Conservation (phyloP, 2,797 vertebrate genomes). For the Melanotaenia boesemani region DNA sequence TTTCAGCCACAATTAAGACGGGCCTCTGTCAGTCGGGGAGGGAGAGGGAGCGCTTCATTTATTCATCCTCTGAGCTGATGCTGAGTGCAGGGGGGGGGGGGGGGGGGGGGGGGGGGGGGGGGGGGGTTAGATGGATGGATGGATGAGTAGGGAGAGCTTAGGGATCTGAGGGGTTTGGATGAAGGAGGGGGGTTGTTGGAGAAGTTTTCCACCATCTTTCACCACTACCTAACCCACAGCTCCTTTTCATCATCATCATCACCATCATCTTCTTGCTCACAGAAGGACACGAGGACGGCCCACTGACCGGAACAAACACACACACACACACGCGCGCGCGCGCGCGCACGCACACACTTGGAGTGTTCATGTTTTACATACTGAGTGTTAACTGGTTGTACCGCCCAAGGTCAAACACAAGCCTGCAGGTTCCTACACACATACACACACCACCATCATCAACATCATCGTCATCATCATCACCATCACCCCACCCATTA, state of each 20-base stretch:
- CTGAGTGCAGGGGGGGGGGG: conserved; percentile 79
- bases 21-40: conserved; percentile 83
- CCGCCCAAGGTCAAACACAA: conserved; percentile 66
- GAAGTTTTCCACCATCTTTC: conserved; percentile 34
- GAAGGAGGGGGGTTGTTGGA: conserved; percentile 13
- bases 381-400: conserved; percentile 59
- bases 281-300: conserved; percentile 44
- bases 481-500: neutral
- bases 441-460: too few species aligned
- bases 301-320: conserved; percentile 41
- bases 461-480: too few species aligned
- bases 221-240: neutral
- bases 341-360: too few species aligned
- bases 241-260: conserved; percentile 13
- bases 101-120: too few species aligned
- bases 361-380: conserved; percentile 44
- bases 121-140: too few species aligned
- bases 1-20: conserved; percentile 87
- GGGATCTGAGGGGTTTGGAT: conserved; percentile 55
- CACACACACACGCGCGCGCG: too few species aligned
- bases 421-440: conserved; percentile 13
- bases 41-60: conserved; percentile 76
- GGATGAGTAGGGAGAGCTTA: conserved; percentile 58
- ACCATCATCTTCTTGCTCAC: conserved; percentile 42
- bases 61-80: conserved; percentile 84